Evolutionary conservation across 2,888 invertebrate genomes (phyloP).

Genomic region (Tetragonisca angustula): DNA sequence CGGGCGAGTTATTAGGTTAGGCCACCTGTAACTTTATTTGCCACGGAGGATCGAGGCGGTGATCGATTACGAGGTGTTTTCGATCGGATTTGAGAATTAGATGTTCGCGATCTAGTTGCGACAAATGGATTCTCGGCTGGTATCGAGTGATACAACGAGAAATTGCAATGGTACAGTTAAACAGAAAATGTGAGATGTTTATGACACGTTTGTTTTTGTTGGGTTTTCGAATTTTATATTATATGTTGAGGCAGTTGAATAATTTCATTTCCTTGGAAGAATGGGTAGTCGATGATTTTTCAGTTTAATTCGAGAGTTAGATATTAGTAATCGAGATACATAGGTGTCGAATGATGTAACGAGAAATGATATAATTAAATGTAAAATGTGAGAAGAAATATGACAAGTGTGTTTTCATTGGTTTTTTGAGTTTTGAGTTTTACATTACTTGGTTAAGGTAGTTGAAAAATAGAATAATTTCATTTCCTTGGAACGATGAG

Average conservation of each 20-base stretch:
- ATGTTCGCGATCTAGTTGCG: background rate
- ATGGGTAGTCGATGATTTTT: too few relatives aligned
- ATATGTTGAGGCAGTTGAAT: background rate
- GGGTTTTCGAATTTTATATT: background rate
- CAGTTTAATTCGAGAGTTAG: too few relatives aligned
- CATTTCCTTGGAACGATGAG: too few relatives aligned
- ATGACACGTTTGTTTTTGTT: background rate
- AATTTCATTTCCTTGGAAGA: too few relatives aligned
- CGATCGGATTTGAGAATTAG: background rate
- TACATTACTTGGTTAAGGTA: background rate
- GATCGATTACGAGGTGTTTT: background rate
- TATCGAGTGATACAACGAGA: too few relatives aligned
- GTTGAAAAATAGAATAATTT: background rate
- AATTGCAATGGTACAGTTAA: too few relatives aligned
- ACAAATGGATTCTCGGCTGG: too few relatives aligned
- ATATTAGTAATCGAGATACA: too few relatives aligned
- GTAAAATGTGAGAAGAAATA: too few relatives aligned
- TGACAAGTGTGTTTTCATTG: background rate
- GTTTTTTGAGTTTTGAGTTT: background rate
- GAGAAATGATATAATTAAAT: background rate
- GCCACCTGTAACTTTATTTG: background rate
- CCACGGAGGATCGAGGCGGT: background rate
- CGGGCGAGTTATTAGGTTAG: constrained; percentile 17
- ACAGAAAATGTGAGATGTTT: too few relatives aligned
- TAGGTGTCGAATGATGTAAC: background rate